Evolutionary conservation across 2,113 vertebrate genomes (phyloP).

Genomic region (Embiotoca jacksoni): DNA sequence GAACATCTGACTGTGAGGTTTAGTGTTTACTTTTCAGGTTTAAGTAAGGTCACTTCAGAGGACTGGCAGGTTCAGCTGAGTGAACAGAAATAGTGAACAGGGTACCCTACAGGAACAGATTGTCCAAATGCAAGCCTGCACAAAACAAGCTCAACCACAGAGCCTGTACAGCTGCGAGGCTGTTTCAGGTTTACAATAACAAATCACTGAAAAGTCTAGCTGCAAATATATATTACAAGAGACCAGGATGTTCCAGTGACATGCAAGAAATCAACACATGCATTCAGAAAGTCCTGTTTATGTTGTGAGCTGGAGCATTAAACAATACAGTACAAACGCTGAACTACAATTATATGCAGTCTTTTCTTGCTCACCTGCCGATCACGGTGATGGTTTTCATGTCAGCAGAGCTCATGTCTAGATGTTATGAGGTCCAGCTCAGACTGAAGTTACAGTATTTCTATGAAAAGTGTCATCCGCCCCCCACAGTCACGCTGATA

Average conservation of each 20-base stretch:
- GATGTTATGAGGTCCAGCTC: background rate
- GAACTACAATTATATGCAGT: background rate
- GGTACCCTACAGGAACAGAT: conserved; percentile 1
- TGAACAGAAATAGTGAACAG: conserved; percentile 16
- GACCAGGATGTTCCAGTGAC: background rate
- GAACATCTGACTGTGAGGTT: background rate
- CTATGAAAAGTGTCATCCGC: background rate
- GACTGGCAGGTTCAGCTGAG: conserved; percentile 1
- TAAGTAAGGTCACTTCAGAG: conserved; percentile 21
- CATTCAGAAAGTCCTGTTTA: background rate
- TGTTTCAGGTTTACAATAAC: background rate
- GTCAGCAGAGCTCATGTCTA: conserved; percentile 61
- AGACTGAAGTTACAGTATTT: background rate
- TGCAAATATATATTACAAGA: background rate
- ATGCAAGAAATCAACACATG: background rate
- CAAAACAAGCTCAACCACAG: background rate
- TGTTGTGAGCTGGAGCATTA: background rate
- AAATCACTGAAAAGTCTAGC: background rate
- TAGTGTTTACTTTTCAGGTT: conserved; percentile 38
- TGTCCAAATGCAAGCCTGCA: conserved; percentile 9
- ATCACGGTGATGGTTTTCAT: conserved; percentile 77
- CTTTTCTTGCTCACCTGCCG: conserved; percentile 79
- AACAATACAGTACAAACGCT: background rate
- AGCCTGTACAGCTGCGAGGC: background rate
- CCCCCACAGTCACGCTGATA: conserved; percentile 30